phyloP scores from a whole-genome alignment of 2,888 invertebrate genomes.

The Xanthorhoe designata region DNA sequence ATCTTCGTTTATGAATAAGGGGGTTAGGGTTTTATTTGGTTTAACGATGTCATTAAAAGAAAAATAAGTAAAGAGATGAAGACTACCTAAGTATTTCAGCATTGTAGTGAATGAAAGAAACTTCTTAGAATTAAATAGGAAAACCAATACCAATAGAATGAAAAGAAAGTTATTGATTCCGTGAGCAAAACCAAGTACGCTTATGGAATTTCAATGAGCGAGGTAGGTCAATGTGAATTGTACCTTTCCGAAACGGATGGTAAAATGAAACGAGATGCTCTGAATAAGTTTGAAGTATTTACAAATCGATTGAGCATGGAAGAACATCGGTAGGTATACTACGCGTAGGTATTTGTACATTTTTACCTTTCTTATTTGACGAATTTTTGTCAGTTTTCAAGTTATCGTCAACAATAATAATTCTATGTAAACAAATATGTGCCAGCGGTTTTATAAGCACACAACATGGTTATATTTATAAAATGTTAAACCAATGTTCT shows the following conservation, averaged over 20 bases:
- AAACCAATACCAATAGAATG: background rate
- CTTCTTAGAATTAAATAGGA: background rate
- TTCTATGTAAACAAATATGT: no score
- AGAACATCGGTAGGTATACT: background rate
- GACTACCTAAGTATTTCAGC: background rate
- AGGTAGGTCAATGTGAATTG: conserved; percentile 10
- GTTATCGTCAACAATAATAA: no score
- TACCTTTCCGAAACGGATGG: conserved; percentile 22
- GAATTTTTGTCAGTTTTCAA: no score
- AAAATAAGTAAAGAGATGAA: background rate
- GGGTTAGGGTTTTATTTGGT: no score
- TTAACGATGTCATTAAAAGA: no score
- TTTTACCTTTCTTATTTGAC: no score
- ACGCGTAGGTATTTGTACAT: no score
- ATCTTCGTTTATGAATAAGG: no score
- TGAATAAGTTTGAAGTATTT: conserved; percentile 24
- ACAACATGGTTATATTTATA: no score
- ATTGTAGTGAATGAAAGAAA: background rate
- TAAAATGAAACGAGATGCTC: background rate
- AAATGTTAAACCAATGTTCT: no score
- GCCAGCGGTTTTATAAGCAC: no score
- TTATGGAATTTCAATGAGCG: conserved; percentile 28
- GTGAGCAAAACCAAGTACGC: conserved; percentile 13
- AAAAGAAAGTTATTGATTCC: conserved; percentile 36
- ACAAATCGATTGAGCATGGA: conserved; percentile 16